Percentiles rank a stretch among this genome's conserved stretches.
Conservation (phyloP, 2,888 invertebrate species). For the Petrolisthes manimaculis region DNA sequence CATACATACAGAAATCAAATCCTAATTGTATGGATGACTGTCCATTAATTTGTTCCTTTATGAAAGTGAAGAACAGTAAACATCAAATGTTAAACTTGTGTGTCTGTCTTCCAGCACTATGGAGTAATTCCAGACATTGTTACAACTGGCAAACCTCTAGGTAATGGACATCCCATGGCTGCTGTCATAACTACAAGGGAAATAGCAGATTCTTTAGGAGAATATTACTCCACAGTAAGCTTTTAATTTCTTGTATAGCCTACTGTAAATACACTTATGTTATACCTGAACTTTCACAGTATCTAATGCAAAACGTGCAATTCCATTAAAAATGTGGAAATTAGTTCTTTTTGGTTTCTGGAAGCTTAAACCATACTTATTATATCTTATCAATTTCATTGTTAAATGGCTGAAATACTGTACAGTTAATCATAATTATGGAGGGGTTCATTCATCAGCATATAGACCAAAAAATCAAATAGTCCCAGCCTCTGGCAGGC, state of each 20-base stretch:
- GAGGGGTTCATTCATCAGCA: too few species aligned
- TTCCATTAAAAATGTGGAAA: too few species aligned
- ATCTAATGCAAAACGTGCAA: too few species aligned
- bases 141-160: conserved; percentile 70
- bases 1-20: neutral
- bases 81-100: neutral
- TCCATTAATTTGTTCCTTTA: neutral
- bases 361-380: too few species aligned
- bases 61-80: neutral
- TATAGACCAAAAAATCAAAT: too few species aligned
- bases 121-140: conserved; percentile 74
- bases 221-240: conserved; percentile 74
- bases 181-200: conserved; percentile 75
- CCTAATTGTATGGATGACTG: neutral
- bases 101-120: conserved; percentile 69
- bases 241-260: neutral
- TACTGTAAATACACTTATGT: too few species aligned
- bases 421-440: too few species aligned
- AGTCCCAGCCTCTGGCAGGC: too few species aligned
- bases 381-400: too few species aligned
- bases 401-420: too few species aligned
- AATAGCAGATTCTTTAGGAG: conserved; percentile 72
- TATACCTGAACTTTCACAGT: too few species aligned
- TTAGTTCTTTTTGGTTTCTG: too few species aligned
- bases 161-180: conserved; percentile 75